Evolutionary conservation across 2,797 vertebrate species (phyloP).

Genomic region (Sciurus vulgaris): DNA sequence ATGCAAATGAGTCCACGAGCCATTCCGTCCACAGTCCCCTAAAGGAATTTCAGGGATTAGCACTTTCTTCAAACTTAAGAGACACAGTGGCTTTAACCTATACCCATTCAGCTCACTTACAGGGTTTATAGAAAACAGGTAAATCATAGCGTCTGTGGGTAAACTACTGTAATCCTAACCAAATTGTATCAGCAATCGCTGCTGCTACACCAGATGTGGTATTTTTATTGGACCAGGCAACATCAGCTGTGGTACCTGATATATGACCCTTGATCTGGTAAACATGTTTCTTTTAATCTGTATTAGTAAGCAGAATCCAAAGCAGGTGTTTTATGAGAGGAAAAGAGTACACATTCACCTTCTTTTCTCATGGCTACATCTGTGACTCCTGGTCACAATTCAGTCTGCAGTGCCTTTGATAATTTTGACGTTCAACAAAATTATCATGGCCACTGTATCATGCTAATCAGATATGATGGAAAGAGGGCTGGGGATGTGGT

Average conservation of each 20-base stretch:
- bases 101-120: neutral
- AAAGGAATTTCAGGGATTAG: neutral
- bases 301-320: slow-evolving; percentile 20
- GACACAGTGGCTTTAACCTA: neutral
- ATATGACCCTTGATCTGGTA: neutral
- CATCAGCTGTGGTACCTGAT: neutral
- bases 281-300: neutral
- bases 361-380: neutral
- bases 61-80: neutral
- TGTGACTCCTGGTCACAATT: neutral
- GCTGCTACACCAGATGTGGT: neutral
- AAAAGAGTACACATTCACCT: neutral
- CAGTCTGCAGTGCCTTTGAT: neutral
- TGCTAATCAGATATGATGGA: neutral
- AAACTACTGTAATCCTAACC: neutral
- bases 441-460: neutral
- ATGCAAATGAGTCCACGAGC: neutral
- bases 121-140: neutral
- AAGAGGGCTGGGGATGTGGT: neutral
- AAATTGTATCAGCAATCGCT: neutral
- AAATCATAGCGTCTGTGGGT: neutral
- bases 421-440: neutral
- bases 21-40: neutral
- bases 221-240: slow-evolving; percentile 43
- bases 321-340: neutral